Base-by-base conservation (phyloP, 2,888 invertebrate species). In the Subacronicta megacephala region DNA sequence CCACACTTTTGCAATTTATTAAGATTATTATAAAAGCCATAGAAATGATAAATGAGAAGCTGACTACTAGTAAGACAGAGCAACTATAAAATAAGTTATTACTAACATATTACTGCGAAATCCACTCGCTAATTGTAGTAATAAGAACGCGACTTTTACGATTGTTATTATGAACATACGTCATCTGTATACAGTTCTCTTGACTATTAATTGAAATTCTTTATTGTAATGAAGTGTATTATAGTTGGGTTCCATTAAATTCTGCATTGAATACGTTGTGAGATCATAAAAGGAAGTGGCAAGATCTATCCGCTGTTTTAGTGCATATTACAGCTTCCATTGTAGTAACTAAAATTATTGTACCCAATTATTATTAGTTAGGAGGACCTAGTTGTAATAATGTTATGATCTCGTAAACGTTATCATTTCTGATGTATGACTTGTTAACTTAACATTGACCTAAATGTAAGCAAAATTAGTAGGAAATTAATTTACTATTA, bases 361-460 rank as follows among this genome's bases (percentile, higher is more conserved):
- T 44, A 40, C n/a, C n/a, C n/a, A n/a, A n/a, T n/a, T n/a, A n/a
- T n/a, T 51, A 46, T 49, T 69, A 26, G 50, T 23, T 37, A 52
- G 37, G 20, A 47, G 57, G 60, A 60, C 54, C 44, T 49, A 31
- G 46, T 46, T 12, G 44, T 53, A 53, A 63, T 53, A 53, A 63
- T 46, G 6, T 46, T 50, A 63, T 18, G 43, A n/a, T 7, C 5
- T 26, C 33, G n/a, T n/a, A 20, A 56, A 63, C 29, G 16, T 36
- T 41, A 33, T 13, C 36, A 31, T 38, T 50, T 18, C 20, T 41
- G 44, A 45, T 64, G 9, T 26, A 26, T 10, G 9, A 3, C 3
- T 10, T 10, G 0, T 23, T 10, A 26, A 23, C 23, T 6, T 3
- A 3, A 3, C 26, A 26, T 26, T 26, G 10, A 3, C 26, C 10